These are phyloP conservation scores for Channa striata DNA, from an alignment of 2,797 vertebrate species.

Conservation along the genomic window DNA sequence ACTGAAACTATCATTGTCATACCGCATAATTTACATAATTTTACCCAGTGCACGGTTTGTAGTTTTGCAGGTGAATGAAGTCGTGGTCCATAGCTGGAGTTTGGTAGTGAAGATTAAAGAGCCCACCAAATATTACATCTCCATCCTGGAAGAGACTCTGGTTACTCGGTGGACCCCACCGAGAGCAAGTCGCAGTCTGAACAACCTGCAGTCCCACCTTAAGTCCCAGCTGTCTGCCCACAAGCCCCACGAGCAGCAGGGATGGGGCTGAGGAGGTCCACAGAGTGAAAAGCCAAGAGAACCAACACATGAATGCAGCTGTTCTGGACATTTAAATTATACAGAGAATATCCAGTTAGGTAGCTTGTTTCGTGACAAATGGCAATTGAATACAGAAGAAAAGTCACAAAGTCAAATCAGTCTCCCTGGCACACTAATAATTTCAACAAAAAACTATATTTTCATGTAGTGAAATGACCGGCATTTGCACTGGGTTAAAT, in stretches of 20 bases:
- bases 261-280: constrained; percentile 37
- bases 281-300: constrained; percentile 38
- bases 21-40: constrained; percentile 10
- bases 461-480: too few species aligned
- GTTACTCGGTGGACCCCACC: constrained; percentile 49
- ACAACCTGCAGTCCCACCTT: constrained; percentile 48
- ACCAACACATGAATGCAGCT: constrained; percentile 48
- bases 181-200: constrained; percentile 59
- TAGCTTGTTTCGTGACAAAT: neutral
- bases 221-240: constrained; percentile 58
- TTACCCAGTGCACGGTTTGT: constrained; percentile 77
- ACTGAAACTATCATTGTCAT: too few species aligned
- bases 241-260: constrained; percentile 60
- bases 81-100: constrained; percentile 57
- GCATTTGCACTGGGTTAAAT: too few species aligned
- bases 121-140: constrained; percentile 6
- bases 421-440: too few species aligned
- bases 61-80: constrained; percentile 61
- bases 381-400: too few species aligned
- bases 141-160: constrained; percentile 69
- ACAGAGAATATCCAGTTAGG: neutral
- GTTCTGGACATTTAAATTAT: constrained; percentile 15
- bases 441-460: too few species aligned
- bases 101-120: constrained; percentile 75
- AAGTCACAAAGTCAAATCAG: too few species aligned